Base-by-base conservation (phyloP, 2,113 vertebrate species). In the Pseudorasbora parva region DNA sequence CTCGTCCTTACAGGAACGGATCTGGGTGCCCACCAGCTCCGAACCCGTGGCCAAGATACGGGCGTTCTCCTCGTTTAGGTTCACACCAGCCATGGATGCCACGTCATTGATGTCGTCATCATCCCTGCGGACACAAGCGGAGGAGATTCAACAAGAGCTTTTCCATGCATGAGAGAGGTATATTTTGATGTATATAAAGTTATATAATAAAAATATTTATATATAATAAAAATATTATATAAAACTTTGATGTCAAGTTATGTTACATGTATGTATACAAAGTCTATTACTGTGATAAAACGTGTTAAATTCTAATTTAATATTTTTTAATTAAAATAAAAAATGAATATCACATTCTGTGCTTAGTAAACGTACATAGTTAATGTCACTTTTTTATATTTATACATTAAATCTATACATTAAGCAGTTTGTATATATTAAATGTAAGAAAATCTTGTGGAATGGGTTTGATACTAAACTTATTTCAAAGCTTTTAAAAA, bases 91-190 rank as follows among this genome's bases (percentile, higher is more conserved):
- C 96, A 97, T 95, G 82, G 95, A 96, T 7, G 95, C 93, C 88
- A 97, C 96, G 15, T 97, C 95, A 27, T 95, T 97, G 90, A 97
- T 95, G 92, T 97, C 96, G 1, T 97, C 96, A 37, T 95, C 95
- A 37, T 97, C 95, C 91, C 96, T 97, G 86, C 2, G 90, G 86
- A 74, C 8, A 56, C 78, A 33, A 59, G 45, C 1, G 3, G 51
- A 77, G 74, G 19, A 41, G 30, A 49, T 19, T 30, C 14, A 49
- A 30, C 14, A 49, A 27, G 25, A 21, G 27, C 8, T 57, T 41
- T 11, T 8, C 10, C 30, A 45, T 80, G 43, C 17, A 66, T n/a
- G 27, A 62, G 19, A n/a, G 10, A 51, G 37, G 25, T 62, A 74
- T 51, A 49, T 54, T 30, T 30, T 21, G 2, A 74, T 76, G 8